Evolutionary conservation across 2,797 vertebrate genomes (phyloP), one percentile per base, ranked within the genome.

Genomic region (Coreius guichenoti): DNA sequence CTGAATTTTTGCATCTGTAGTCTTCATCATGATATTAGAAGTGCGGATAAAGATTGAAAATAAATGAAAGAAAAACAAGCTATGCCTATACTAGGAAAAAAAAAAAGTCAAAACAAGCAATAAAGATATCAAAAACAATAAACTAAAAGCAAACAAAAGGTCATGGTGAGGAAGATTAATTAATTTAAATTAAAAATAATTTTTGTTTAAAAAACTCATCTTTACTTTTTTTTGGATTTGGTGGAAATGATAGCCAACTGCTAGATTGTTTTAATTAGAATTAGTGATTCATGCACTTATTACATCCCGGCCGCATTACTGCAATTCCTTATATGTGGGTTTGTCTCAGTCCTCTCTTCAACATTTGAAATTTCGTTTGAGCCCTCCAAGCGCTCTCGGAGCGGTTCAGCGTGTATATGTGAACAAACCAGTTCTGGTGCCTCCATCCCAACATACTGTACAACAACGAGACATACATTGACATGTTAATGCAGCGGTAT

Each of bases 141-240:
- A 47, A 49, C 19, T 45, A 23, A 67, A 45, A 43, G 23, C 8
- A 78, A 78, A 78, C 23, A 76, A 76, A 76, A 77, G 51, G 51
- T 58, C 36, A 63, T 21, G 26, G 8, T 21, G 36, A 63, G 21
- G 21, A 43, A 9, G 39, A 43, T 43, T 43, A 43, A 43, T 43
- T 9, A 1, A 39, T 39, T 39, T 39, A 39, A 39, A 33, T 33
- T 3, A 33, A 33, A 33, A 33, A 33, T 33, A 33, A 33, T 33
- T 33, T n/a, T n/a, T 49, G 13, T 49, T 58, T 3, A 54, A 54
- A 54, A 16, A 51, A 51, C 16, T 54, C 7, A 21, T 54, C 5
- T 13, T n/a, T 6, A 6, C 1, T 13, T 61, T 11, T 19, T 51
- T 54, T 29, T 39, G 17, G 6, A 16, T 65, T 16, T 3, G 26